Evolutionary conservation across 2,888 invertebrate genomes (phyloP).

Genomic region (Lochmaea capreae): DNA sequence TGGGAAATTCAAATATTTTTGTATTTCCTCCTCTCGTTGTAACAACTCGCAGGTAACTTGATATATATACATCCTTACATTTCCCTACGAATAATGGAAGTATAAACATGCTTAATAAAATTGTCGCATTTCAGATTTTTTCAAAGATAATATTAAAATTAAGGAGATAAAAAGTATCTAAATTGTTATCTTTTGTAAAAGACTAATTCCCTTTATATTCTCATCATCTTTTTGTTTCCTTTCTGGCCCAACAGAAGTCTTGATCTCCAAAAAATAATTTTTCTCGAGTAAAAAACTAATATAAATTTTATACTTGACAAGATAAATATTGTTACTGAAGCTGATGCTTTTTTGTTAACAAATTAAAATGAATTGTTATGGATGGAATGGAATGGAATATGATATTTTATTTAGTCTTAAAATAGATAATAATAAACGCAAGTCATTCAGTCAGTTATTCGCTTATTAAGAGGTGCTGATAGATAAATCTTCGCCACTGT

Average conservation of each 20-base stretch:
- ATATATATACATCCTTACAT: constrained; percentile 55
- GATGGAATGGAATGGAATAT: background rate
- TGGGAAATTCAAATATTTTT: constrained; percentile 64
- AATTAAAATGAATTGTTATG: background rate
- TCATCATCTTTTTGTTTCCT: background rate
- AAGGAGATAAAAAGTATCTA: background rate
- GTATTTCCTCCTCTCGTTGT: constrained; percentile 51
- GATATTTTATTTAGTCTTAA: background rate
- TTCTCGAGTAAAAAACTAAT: constrained; percentile 42
- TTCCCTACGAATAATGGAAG: constrained; percentile 58
- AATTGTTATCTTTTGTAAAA: background rate
- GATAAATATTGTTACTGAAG: background rate
- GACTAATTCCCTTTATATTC: background rate
- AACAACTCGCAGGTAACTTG: constrained; percentile 57
- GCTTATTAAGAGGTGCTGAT: too few species aligned
- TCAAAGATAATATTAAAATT: constrained; percentile 60
- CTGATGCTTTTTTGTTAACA: background rate
- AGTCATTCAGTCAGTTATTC: background rate
- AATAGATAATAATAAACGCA: background rate
- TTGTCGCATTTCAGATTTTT: constrained; percentile 51
- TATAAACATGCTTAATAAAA: constrained; percentile 35
- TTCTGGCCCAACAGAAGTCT: background rate
- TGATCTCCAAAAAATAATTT: constrained; percentile 33
- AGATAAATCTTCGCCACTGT: too few species aligned
- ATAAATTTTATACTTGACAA: background rate